These are phyloP conservation scores for Smittia sp. DNA, from an alignment of 2,888 invertebrate species.

Conservation along the genomic window DNA sequence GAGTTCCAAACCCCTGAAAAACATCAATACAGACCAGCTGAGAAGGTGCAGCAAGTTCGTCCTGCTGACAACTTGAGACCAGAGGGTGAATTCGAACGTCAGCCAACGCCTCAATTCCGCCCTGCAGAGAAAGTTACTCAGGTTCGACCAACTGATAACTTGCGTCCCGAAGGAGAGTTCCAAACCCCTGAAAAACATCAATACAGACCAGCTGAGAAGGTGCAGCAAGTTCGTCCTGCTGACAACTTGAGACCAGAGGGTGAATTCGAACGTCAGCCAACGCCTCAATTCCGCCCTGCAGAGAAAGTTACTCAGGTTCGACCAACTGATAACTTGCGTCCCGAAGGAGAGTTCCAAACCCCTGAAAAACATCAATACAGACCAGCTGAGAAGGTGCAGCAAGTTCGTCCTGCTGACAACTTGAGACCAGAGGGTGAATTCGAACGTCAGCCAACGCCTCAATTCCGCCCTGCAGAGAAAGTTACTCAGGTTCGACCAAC, in stretches of 20 bases:
- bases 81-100: slow-evolving; percentile 55
- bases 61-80: slow-evolving; percentile 56
- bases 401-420: slow-evolving; percentile 52
- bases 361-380: slow-evolving; percentile 47
- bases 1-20: no score
- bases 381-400: slow-evolving; percentile 48
- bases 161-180: slow-evolving; percentile 53
- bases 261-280: slow-evolving; percentile 52
- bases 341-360: slow-evolving; percentile 58
- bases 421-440: slow-evolving; percentile 62
- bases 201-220: slow-evolving; percentile 53
- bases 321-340: slow-evolving; percentile 58
- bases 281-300: slow-evolving; percentile 50
- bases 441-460: slow-evolving; percentile 49
- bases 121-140: slow-evolving; percentile 54
- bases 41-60: slow-evolving; percentile 54
- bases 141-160: slow-evolving; percentile 51
- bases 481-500: slow-evolving; percentile 51
- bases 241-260: slow-evolving; percentile 54
- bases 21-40: slow-evolving; percentile 53
- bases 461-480: slow-evolving; percentile 46
- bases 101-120: slow-evolving; percentile 51
- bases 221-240: slow-evolving; percentile 50
- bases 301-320: slow-evolving; percentile 53
- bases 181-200: slow-evolving; percentile 52